Conservation (phyloP, 2,888 invertebrate species). For the Calameuta idolon region DNA sequence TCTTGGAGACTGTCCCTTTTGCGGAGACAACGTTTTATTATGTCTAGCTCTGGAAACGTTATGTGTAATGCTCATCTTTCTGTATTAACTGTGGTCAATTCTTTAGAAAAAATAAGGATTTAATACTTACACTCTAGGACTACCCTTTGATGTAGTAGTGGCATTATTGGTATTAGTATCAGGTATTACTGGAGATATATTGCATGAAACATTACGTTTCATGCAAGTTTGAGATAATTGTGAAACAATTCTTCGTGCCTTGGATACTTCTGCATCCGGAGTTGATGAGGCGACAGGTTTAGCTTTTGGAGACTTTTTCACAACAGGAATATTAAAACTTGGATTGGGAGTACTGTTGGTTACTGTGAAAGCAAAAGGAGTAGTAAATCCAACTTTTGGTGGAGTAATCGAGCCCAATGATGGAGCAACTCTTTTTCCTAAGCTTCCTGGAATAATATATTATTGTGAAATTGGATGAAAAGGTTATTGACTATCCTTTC, state of each 20-base stretch:
- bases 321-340: conserved; percentile 13
- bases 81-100: neutral
- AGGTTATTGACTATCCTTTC: neutral
- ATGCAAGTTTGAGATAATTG: conserved; percentile 29
- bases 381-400: conserved; percentile 29
- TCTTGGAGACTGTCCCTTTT: conserved; percentile 34
- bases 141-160: conserved; percentile 12
- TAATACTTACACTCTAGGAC: conserved; percentile 37
- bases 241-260: conserved; percentile 12
- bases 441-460: conserved; percentile 29
- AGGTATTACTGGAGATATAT: conserved; percentile 50
- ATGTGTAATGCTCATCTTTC: neutral
- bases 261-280: conserved; percentile 40
- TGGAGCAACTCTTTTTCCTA: conserved; percentile 29
- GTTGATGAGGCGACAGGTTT: conserved; percentile 60
- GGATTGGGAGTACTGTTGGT: conserved; percentile 58
- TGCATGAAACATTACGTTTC: conserved; percentile 36
- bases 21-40: conserved; percentile 34
- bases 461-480: neutral
- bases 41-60: conserved; percentile 9
- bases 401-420: conserved; percentile 36
- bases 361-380: conserved; percentile 19
- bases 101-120: neutral
- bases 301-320: conserved; percentile 42
- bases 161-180: conserved; percentile 23